These are phyloP conservation scores for Dasyornis broadbenti DNA, from an alignment of 2,113 vertebrate species.

Conservation along the genomic window DNA sequence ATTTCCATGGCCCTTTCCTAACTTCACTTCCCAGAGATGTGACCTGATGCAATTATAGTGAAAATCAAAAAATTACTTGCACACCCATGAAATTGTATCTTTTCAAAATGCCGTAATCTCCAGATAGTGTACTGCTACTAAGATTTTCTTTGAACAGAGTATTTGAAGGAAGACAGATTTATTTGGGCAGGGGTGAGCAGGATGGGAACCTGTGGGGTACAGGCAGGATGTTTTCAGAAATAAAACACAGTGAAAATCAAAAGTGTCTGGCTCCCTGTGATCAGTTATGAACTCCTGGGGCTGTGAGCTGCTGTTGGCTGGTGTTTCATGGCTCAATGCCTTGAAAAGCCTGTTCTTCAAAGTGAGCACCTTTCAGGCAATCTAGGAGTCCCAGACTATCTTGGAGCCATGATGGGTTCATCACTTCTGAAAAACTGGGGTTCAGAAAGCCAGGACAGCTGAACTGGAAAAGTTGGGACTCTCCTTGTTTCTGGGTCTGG, in stretches of 20 bases:
- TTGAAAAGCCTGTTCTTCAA: not conserved
- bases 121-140: not conserved
- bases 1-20: not conserved
- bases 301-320: not conserved
- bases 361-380: not conserved
- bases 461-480: not conserved
- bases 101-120: not conserved
- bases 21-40: not conserved
- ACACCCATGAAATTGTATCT: rapidly evolving
- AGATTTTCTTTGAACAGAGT: not conserved
- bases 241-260: not conserved
- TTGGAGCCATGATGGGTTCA: not conserved
- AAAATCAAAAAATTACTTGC: not conserved
- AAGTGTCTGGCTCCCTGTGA: not conserved
- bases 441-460: not conserved
- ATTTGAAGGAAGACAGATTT: not conserved
- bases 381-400: not conserved
- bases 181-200: not conserved
- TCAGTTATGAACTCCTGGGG: not conserved
- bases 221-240: not conserved
- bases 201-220: not conserved
- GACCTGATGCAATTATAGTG: not conserved
- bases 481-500: not conserved
- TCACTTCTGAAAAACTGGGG: not conserved
- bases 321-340: not conserved